phyloP scores from a whole-genome alignment of 2,888 invertebrate genomes.

The Tiliacea aurago region DNA sequence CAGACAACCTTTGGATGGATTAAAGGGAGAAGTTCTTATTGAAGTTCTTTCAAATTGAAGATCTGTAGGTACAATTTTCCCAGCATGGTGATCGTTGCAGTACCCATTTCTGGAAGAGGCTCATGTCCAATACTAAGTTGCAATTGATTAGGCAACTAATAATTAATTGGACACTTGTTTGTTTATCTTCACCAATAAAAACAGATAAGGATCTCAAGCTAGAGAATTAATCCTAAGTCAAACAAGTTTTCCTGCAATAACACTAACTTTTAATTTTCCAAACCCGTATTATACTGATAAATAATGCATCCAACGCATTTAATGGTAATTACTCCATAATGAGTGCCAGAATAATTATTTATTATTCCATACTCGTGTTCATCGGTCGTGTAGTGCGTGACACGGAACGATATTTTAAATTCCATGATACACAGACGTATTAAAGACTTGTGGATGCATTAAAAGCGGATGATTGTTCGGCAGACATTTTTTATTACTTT shows the following conservation, averaged over 20 bases:
- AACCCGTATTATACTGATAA: conserved; percentile 66
- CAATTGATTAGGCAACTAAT: not conserved
- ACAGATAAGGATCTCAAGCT: not conserved
- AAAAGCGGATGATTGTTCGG: conserved; percentile 45
- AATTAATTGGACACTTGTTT: not conserved
- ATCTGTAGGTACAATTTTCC: not conserved
- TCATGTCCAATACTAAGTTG: not conserved
- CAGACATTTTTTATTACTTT: conserved; percentile 45
- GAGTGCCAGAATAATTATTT: conserved; percentile 82
- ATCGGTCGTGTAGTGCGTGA: conserved; percentile 76
- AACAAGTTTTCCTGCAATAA: conserved; percentile 21
- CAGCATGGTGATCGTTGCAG: not conserved
- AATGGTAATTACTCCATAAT: conserved; percentile 85
- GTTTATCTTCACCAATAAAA: not conserved
- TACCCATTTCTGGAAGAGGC: too few relatives aligned
- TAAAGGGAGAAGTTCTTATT: too few relatives aligned
- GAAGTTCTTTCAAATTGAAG: not conserved
- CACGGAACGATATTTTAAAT: conserved; percentile 77
- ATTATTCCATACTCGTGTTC: conserved; percentile 73
- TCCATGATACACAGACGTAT: conserved; percentile 62
- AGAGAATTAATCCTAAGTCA: not conserved
- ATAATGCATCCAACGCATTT: conserved; percentile 80
- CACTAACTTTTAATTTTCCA: conserved; percentile 29
- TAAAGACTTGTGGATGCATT: conserved; percentile 51
- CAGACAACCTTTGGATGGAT: too few relatives aligned